These are phyloP conservation scores for Characodon lateralis DNA, from an alignment of 2,797 vertebrate species.

Conservation along the genomic window DNA sequence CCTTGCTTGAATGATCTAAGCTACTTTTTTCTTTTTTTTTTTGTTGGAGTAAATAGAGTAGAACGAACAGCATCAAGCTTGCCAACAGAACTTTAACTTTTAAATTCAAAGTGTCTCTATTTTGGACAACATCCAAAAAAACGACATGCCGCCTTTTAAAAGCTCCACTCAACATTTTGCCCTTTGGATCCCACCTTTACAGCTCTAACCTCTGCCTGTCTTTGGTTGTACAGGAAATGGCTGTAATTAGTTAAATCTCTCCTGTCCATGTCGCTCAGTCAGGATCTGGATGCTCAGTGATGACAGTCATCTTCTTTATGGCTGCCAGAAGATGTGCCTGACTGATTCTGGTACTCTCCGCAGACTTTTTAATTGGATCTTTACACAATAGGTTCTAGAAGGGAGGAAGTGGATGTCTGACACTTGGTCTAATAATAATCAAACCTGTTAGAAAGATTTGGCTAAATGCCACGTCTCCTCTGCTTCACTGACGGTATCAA, in stretches of 20 bases:
- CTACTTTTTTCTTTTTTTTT: conserved; percentile 66
- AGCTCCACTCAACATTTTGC: conserved; percentile 42
- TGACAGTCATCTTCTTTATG: conserved; percentile 72
- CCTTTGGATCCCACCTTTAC: conserved; percentile 40
- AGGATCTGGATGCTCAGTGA: conserved; percentile 64
- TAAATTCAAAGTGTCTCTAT: conserved; percentile 75
- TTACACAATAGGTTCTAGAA: conserved; percentile 82
- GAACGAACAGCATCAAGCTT: conserved; percentile 34
- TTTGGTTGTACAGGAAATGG: conserved; percentile 78
- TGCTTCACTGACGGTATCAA: conserved; percentile 65
- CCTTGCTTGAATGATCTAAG: conserved; percentile 86
- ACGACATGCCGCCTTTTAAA: conserved; percentile 75
- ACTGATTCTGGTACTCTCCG: conserved; percentile 80
- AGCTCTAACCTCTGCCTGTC: conserved; percentile 69
- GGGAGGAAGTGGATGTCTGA: conserved; percentile 80
- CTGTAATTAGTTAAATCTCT: conserved; percentile 84
- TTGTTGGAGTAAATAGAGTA: conserved; percentile 28
- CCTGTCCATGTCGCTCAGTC: conserved; percentile 70
- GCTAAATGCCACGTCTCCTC: conserved; percentile 61
- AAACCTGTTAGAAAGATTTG: conserved; percentile 86
- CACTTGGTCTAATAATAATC: conserved; percentile 78
- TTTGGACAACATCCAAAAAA: conserved; percentile 70
- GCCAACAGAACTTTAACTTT: conserved; percentile 55
- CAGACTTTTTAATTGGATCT: conserved; percentile 95
- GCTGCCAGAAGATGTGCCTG: conserved; percentile 81